Evolutionary conservation across 2,888 invertebrate genomes (phyloP).

Genomic region (Drosophila villosipedis): DNA sequence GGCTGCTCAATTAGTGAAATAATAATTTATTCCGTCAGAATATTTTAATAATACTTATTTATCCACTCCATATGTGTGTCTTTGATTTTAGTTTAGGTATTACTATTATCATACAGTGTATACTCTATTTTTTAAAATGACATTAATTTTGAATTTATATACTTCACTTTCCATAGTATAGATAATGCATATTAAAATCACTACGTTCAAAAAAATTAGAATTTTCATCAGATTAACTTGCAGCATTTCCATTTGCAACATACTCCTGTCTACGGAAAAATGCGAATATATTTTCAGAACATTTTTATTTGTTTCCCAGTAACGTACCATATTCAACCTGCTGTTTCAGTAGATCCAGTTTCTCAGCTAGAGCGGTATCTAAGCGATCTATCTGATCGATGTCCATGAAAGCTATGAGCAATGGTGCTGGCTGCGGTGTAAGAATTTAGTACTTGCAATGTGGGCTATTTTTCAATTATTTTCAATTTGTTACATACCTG

Average conservation of each 20-base stretch:
- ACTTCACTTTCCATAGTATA: neutral
- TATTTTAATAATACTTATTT: neutral
- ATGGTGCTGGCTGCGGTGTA: conserved; percentile 22
- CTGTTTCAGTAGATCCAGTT: conserved; percentile 7
- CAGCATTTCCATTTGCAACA: conserved; percentile 48
- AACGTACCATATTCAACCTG: conserved; percentile 33
- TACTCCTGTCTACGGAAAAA: conserved; percentile 24
- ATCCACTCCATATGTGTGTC: neutral
- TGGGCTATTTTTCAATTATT: too few species aligned
- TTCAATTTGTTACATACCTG: conserved; percentile 28
- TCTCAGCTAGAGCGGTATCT: conserved; percentile 2
- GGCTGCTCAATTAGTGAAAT: neutral
- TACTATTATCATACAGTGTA: neutral
- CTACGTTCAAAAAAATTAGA: conserved; percentile 49
- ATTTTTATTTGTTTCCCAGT: accelerated
- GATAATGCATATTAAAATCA: conserved; percentile 42
- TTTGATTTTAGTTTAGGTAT: neutral
- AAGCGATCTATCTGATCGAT: conserved; percentile 8
- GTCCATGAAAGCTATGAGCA: neutral
- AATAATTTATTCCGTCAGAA: neutral
- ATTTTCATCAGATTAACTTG: conserved; percentile 66
- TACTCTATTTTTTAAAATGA: neutral
- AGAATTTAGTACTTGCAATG: neutral
- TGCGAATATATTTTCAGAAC: neutral
- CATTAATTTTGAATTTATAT: neutral